Evolutionary conservation across 2,113 vertebrate genomes (phyloP).

Genomic region (Pterocles burchelli): DNA sequence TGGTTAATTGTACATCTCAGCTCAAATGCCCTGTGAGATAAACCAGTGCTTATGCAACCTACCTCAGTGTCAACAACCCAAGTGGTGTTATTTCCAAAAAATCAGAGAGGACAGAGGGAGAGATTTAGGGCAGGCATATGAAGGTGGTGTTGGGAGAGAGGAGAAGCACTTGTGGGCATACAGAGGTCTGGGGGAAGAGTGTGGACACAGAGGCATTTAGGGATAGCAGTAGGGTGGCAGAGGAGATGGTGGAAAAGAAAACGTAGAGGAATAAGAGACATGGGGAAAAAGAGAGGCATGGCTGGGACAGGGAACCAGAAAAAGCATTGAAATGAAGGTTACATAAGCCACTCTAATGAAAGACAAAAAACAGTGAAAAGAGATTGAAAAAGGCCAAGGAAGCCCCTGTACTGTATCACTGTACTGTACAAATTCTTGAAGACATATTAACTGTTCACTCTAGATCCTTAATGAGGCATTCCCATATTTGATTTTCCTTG

Average conservation of each 20-base stretch:
- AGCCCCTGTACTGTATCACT: fast-evolving
- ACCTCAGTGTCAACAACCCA: not conserved
- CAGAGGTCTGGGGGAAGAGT: not conserved
- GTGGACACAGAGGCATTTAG: not conserved
- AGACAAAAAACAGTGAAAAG: not conserved
- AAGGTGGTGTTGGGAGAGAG: not conserved
- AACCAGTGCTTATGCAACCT: not conserved
- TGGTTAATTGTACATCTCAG: not conserved
- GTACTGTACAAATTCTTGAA: not conserved
- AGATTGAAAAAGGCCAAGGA: not conserved
- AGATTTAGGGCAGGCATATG: not conserved
- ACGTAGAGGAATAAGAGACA: not conserved
- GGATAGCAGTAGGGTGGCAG: not conserved
- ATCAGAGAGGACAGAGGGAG: not conserved
- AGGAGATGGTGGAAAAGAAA: not conserved
- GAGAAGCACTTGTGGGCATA: fast-evolving
- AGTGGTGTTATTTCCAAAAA: not conserved
- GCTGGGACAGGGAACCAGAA: not conserved
- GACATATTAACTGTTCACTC: not conserved
- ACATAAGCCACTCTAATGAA: not conserved
- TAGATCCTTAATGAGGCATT: not conserved
- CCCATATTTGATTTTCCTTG: not conserved
- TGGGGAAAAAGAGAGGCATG: not conserved
- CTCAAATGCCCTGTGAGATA: not conserved
- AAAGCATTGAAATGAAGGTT: not conserved